Conservation (phyloP, 35 echinoderm and acorn worm genomes). For the Ophioderma brevispina region DNA sequence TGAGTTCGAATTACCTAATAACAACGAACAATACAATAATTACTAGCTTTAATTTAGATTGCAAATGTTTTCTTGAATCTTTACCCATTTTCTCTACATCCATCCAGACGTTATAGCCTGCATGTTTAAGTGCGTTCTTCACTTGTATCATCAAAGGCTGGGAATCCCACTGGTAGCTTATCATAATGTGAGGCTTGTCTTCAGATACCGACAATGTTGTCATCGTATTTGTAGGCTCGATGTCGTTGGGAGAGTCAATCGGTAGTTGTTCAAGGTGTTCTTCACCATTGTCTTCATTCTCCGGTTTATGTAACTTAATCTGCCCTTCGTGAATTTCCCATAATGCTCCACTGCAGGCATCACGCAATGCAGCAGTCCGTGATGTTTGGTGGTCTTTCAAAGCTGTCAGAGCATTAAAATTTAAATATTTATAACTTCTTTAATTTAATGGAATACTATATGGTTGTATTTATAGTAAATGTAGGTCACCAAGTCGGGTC, state of each 20-base stretch:
- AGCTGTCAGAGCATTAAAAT: background rate
- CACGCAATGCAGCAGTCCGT: conserved; percentile 14
- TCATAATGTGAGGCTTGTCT: conserved; percentile 74
- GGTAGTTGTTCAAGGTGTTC: no score
- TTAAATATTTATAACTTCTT: background rate
- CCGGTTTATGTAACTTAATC: background rate
- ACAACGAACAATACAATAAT: no score
- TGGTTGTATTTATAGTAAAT: no score
- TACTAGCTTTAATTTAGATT: no score
- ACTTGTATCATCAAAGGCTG: conserved; percentile 76
- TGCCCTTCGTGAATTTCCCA: conserved; percentile 56
- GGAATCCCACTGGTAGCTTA: conserved; percentile 98
- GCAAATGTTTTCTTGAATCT: no score
- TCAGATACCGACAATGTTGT: background rate
- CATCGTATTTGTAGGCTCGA: background rate
- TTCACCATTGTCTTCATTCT: no score
- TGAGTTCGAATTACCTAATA: no score
- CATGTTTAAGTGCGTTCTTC: conserved; percentile 54
- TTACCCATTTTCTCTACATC: conserved; percentile 95
- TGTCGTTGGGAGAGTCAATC: no score
- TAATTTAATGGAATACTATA: no score
- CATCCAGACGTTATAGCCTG: conserved; percentile 96
- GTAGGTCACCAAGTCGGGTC: no score
- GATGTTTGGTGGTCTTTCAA: conserved; percentile 17
- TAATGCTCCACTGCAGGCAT: conserved; percentile 84